Conservation (phyloP, 2,888 invertebrate species). For the Tenthredo livida region DNA sequence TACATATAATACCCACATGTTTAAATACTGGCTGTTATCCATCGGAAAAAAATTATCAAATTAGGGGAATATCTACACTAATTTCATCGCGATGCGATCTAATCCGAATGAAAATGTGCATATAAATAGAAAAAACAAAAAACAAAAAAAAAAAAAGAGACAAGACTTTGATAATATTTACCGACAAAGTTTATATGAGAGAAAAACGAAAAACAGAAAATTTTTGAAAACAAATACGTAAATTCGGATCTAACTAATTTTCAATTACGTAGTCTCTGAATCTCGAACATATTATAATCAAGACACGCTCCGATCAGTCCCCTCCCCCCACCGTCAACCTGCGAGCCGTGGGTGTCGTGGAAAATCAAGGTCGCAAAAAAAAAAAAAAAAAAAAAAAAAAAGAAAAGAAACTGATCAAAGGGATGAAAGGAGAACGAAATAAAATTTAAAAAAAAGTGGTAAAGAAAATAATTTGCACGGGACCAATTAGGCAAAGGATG, state of each 20-base stretch:
- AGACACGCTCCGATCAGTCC: neutral
- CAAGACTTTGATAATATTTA: neutral
- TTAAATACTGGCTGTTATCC: neutral
- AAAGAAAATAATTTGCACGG: conserved; percentile 13
- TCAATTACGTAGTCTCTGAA: neutral
- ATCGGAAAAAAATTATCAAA: neutral
- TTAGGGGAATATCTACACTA: neutral
- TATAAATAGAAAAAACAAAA: neutral
- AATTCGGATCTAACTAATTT: neutral
- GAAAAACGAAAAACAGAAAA: neutral
- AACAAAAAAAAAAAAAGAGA: neutral
- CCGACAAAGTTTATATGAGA: neutral
- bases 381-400: neutral
- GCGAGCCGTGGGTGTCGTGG: neutral
- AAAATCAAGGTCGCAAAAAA: neutral
- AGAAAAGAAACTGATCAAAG: neutral
- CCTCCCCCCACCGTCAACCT: neutral
- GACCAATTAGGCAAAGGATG: conserved; percentile 46
- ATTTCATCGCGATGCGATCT: neutral
- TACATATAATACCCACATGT: neutral
- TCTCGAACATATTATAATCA: neutral
- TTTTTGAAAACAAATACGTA: neutral
- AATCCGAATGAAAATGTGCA: neutral
- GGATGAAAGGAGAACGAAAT: neutral
- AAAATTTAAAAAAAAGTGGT: neutral